Conservation (phyloP, 2,888 invertebrate genomes). For the Anarsia innoxiella region DNA sequence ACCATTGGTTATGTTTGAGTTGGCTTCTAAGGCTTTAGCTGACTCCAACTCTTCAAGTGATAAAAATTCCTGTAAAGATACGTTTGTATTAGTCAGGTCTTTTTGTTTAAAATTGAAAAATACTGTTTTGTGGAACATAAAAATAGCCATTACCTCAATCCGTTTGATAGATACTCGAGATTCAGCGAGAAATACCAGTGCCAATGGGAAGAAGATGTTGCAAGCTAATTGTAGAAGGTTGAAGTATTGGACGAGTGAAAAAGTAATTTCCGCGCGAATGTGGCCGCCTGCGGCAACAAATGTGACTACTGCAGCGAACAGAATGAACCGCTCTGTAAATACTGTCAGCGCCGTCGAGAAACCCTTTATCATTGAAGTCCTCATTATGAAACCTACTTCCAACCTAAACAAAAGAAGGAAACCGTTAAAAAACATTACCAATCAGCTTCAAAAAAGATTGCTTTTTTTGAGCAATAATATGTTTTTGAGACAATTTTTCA, state of each 20-base stretch:
- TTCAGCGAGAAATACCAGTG: constrained; percentile 77
- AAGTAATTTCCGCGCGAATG: constrained; percentile 79
- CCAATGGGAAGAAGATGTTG: constrained; percentile 79
- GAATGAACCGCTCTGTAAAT: constrained; percentile 88
- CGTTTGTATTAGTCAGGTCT: too few species aligned
- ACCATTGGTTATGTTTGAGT: constrained; percentile 22
- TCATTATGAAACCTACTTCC: constrained; percentile 80
- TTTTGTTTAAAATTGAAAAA: too few species aligned
- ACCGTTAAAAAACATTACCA: too few species aligned
- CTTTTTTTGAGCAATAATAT: too few species aligned
- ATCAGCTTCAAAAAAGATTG: too few species aligned
- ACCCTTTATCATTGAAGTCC: constrained; percentile 80
- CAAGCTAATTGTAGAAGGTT: constrained; percentile 81
- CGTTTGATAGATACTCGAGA: constrained; percentile 77
- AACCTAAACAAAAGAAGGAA: too few species aligned
- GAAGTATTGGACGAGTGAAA: constrained; percentile 85
- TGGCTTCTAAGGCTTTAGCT: constrained; percentile 31
- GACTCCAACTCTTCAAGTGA: constrained; percentile 53
- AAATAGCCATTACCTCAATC: constrained; percentile 70
- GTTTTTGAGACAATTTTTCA: too few species aligned
- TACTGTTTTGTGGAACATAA: too few species aligned
- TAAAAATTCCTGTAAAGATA: constrained; percentile 61
- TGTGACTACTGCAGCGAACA: constrained; percentile 85
- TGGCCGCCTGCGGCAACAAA: constrained; percentile 80
- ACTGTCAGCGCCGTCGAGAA: constrained; percentile 80